phyloP scores from a whole-genome alignment of 2,888 invertebrate genomes.

The Nomada ruficornis region DNA sequence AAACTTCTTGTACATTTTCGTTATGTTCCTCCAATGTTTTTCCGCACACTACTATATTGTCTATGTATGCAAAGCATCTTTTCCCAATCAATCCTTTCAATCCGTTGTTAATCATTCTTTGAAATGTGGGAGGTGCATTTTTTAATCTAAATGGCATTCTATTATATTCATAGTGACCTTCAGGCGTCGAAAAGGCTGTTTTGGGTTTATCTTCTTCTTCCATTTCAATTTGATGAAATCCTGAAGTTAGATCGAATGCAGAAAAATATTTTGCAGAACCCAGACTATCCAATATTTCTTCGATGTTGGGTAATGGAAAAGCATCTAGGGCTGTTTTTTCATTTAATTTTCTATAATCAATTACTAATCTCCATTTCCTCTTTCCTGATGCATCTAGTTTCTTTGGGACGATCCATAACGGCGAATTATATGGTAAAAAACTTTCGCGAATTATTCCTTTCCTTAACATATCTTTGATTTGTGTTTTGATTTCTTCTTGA shows the following conservation, averaged over 20 bases:
- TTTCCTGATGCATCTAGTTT: background rate
- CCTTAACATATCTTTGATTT: background rate
- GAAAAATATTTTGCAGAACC: background rate
- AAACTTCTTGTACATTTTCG: background rate
- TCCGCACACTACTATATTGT: background rate
- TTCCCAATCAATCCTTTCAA: background rate
- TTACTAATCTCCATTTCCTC: background rate
- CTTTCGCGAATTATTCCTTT: constrained; percentile 5
- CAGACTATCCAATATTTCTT: background rate
- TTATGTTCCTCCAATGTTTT: constrained; percentile 4
- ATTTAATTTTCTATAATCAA: constrained; percentile 9
- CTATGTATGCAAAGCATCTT: background rate
- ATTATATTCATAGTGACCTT: background rate
- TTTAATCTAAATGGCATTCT: constrained; percentile 2
- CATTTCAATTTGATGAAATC: constrained; percentile 4
- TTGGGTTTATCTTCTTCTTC: background rate
- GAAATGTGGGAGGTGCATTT: constrained; percentile 3
- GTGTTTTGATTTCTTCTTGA: constrained; percentile 8
- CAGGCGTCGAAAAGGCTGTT: background rate
- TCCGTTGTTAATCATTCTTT: constrained; percentile 5
- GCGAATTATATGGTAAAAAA: background rate
- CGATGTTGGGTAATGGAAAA: background rate
- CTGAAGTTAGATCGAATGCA: background rate
- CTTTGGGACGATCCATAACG: no score
- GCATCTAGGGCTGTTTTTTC: no score